Base-by-base conservation (phyloP, 30 jellyfish, hydroid and myxozoan genomes). In the Cassiopea andromeda region DNA sequence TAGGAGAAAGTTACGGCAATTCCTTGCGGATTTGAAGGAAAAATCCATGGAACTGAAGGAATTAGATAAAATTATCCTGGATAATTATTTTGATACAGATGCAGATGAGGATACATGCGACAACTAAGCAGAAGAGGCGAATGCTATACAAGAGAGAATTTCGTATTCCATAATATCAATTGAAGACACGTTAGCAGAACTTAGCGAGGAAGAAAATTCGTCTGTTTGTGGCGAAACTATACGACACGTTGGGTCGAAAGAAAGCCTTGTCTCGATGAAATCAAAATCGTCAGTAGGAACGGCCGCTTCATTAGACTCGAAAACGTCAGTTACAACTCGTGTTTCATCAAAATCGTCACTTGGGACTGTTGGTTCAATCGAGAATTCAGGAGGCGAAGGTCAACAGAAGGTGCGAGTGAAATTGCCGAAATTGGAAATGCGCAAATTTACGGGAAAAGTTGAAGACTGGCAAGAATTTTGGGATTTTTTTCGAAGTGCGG, bases 71-170 rank as follows among this genome's bases (percentile, higher is more conserved):
- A 60, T 17, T 48, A 60, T 80, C 1, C 68, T 80, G 48, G 89
- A 80, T 44, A 5, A 2, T 9, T 59, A 48, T 76, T 5, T 80
- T 2, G 80, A 59, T 8, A 27, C 9, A 7, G 68, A 66, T 17
- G 89, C 80, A 1, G 80, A 46, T 38, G 89, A 80, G 19, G 89
- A 80, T 1, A 44, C 66, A 5, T 80, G 89, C 68, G 80, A 61
- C 54, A 59, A 80, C 10, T 79, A 80, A 80, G 89, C 89, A 2
- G 89, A 58, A 16, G 89, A 80, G 43, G 89, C 89, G 46, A 80
- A 47, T 50, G 89, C 60, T 3, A 61, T 80, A 8, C 66, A 80
- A 80, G 89, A 80, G 59, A 60, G 47, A 47, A 60, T 80, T 1
- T 6, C 47, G 45, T 80, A 13, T 76, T 45, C 19, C 44, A 54